Percentiles rank a stretch among this genome's conserved stretches.
Evolutionary conservation across 92 coral and sea anemone genomes (phyloP).

Genomic region (Umimayanthus kanabou): DNA sequence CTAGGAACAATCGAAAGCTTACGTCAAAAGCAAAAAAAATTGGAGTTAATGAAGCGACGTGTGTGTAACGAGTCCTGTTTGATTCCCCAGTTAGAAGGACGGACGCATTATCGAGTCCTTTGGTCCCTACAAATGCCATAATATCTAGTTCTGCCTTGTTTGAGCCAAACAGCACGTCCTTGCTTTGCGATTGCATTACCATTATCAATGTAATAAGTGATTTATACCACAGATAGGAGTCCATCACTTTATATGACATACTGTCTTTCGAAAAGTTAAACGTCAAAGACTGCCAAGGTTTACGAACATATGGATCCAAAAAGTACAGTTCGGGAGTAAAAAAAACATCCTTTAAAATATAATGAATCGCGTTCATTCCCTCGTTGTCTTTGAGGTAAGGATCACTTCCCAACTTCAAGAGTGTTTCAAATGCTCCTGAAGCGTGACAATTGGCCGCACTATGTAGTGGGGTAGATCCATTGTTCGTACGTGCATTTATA

Average conservation of each 20-base stretch:
- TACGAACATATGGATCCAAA: conserved; percentile 32
- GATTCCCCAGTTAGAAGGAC: not conserved
- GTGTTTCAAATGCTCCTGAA: conserved; percentile 2
- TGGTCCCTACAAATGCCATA: not conserved
- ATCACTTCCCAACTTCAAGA: conserved; percentile 37
- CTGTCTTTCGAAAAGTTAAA: not conserved
- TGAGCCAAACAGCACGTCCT: not conserved
- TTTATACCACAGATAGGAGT: conserved; percentile 2
- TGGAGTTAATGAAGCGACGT: conserved; percentile 1
- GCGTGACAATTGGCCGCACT: conserved; percentile 56
- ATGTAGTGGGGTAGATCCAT: conserved; percentile 63
- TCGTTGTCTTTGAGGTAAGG: not conserved
- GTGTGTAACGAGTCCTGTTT: not conserved
- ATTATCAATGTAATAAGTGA: not conserved
- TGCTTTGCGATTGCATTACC: not conserved
- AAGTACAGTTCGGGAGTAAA: conserved; percentile 4
- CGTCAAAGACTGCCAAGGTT: conserved; percentile 32
- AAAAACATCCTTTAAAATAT: conserved; percentile 21
- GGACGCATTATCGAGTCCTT: conserved; percentile 3
- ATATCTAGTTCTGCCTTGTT: not conserved
- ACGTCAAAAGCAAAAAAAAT: not conserved
- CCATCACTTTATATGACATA: not conserved
- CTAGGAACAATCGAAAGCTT: not conserved
- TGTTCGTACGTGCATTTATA: conserved; percentile 20
- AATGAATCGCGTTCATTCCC: conserved; percentile 42